Evolutionary conservation across 2,888 invertebrate species (phyloP), one percentile per base, ranked within the genome.

Genomic region (Augiades crinisus): DNA sequence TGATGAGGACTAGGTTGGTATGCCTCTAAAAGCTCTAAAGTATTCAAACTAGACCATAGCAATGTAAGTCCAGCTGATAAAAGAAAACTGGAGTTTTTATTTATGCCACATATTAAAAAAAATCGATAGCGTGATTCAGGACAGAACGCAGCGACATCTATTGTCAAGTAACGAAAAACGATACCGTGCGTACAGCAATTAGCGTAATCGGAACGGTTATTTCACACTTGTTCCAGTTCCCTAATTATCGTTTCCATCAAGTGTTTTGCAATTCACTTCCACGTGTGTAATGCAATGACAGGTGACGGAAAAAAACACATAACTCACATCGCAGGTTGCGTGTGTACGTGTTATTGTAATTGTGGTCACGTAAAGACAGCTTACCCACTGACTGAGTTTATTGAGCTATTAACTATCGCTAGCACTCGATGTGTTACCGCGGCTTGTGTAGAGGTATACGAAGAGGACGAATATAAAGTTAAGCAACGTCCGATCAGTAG

Each of bases 341-440:
- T 56, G 55, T 8, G n/a, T 8, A 8, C 1, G 2, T 38, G 30
- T 12, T 33, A 19, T 21, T 47, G 10, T 12, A 30, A 27, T 10
- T 10, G 24, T 30, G 34, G 57, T 62, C 68, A 68, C 62, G 63
- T 59, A 56, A 65, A 59, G 59, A 58, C 60, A 55, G 60, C 54
- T 72, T 63, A 70, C 72, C 72, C 56, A 72, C 65, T 72, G 63
- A 72, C 72, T 68, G 69, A 71, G 60, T 62, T 47, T 37, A 37
- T 37, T 17, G 27, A 37, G 37, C 37, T 37, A 37, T 47, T 47
- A 47, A 16, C 27, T n/a, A 21, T 33, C 19, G 13, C 22, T 33
- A 44, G 59, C 54, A 57, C 58, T 58, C 19, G 31, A 21, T 21
- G 31, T 31, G 16, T 14, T 36, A n/a, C n/a, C n/a, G n/a, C n/a